Base-by-base conservation (phyloP, 2,888 invertebrate species). In the Anorthoa munda region DNA sequence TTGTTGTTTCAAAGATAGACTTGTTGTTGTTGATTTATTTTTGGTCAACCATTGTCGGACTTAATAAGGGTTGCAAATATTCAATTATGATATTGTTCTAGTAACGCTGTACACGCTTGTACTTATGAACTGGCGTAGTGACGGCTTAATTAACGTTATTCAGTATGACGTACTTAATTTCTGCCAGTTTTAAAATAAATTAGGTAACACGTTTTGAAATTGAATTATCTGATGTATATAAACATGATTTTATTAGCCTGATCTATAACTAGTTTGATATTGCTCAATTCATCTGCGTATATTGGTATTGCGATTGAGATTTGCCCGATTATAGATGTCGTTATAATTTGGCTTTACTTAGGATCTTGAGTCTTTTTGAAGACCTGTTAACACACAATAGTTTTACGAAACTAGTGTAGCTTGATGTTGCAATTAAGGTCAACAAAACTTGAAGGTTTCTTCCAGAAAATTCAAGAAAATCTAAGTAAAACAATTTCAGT, bases 1-100 rank as follows among this genome's bases (percentile, higher is more conserved):
- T 91, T 91, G 91, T 95, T 95, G 94, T 95, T 95, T 94, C 94
- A 93, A 91, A 95, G 95, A 96, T 96, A 95, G 94, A 96, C 95
- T 94, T 95, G 95, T 95, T 94, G 92, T 90, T 91, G 88, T 92
- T 95, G 95, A 95, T 95, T 95, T 95, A 95, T 95, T 95, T 95
- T 94, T 94, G 94, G 94, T 93, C 92, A 93, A 91, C 90, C 92
- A 92, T 92, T 92, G 93, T 94, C 93, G 89, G 92, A 94, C 93
- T 94, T 94, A 93, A 93, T 93, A 92, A 87, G 86, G 86, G 84
- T 76, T 75, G 72, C 89, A 89, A 90, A 90, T 90, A 91, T 88
- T 90, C 87, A 88, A 87, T 89, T 89, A 88, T 89, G 85, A 88
- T 89, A 73, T 72, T 85, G 60, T 81, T 60, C 68, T 81, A 81